Base-by-base conservation (phyloP, 2,113 vertebrate genomes). In the Morphnarchus princeps region DNA sequence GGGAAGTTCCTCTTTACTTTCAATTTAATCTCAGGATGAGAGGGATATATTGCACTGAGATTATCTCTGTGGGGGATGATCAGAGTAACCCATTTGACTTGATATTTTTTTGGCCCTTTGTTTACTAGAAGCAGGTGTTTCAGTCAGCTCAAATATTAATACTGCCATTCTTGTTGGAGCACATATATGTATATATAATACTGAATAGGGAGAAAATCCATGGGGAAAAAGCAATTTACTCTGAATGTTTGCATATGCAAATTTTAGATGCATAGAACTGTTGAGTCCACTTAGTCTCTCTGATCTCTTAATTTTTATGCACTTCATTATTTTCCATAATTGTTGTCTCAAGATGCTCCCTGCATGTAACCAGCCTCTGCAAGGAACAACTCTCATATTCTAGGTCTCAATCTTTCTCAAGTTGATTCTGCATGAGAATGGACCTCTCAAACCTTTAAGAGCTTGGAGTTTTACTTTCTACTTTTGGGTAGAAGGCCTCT, bases 361-460 rank as follows among this genome's bases (percentile, higher is more conserved):
- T 97, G 97, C 94, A 97, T 96, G 95, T 94, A 90, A 91, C 38
- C 93, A 82, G 95, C 89, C 95, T 93, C 94, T 95, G 96, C 97
- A 93, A 97, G 93, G 97, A 97, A 97, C 96, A 97, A 94, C 91
- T 96, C 95, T 95, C 94, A 96, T 97, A 95, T 97, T 97, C 96
- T 97, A 97, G 97, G 89, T 85, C 71, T 95, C 91, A 79, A 7
- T 95, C 89, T 91, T 87, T 82, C 70, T 91, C 89, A 5, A 94
- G 81, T 70, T 93, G 84, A 94, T 72, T 92, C 95, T 97, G 95
- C 92, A 97, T 97, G 95, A 91, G 95, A 96, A 95, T 95, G 94
- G 95, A 88, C 84, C n/a, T 74, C 87, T 93, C 84, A 83, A 55
- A 87, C 74, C 42, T 93, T 57, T 85, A 76, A 66, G 94, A 96